These are phyloP conservation scores for Tenthredo notha DNA, from an alignment of 2,888 invertebrate genomes.

Conservation along the genomic window DNA sequence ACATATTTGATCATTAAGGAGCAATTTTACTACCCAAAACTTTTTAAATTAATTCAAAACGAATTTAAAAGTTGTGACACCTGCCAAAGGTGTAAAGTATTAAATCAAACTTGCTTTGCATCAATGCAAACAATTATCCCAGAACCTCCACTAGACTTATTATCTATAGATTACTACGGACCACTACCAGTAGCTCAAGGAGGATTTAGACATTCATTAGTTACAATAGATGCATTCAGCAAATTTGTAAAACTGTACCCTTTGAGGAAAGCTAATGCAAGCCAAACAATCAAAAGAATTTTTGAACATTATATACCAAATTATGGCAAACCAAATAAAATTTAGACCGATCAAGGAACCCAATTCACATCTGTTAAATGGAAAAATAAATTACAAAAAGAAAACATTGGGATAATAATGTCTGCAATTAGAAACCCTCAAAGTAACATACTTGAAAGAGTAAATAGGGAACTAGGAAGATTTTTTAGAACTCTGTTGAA, in stretches of 20 bases:
- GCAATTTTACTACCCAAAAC: not conserved
- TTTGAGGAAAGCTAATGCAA: not conserved
- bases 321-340: too few relatives aligned
- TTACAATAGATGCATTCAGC: not conserved
- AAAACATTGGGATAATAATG: too few relatives aligned
- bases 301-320: not conserved
- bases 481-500: too few relatives aligned
- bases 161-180: not conserved
- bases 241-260: not conserved
- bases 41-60: not conserved
- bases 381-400: too few relatives aligned
- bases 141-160: not conserved
- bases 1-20: not conserved
- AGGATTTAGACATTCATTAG: not conserved
- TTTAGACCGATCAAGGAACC: too few relatives aligned
- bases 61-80: not conserved
- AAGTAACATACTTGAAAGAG: too few relatives aligned
- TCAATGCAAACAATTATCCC: not conserved
- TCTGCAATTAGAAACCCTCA: too few relatives aligned
- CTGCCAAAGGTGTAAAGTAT: not conserved
- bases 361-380: too few relatives aligned
- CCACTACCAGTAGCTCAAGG: not conserved
- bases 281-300: not conserved
- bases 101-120: not conserved
- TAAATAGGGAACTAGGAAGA: too few relatives aligned